Evolutionary conservation across 2,797 vertebrate genomes (phyloP).

Genomic region (Tenualosa ilisha): DNA sequence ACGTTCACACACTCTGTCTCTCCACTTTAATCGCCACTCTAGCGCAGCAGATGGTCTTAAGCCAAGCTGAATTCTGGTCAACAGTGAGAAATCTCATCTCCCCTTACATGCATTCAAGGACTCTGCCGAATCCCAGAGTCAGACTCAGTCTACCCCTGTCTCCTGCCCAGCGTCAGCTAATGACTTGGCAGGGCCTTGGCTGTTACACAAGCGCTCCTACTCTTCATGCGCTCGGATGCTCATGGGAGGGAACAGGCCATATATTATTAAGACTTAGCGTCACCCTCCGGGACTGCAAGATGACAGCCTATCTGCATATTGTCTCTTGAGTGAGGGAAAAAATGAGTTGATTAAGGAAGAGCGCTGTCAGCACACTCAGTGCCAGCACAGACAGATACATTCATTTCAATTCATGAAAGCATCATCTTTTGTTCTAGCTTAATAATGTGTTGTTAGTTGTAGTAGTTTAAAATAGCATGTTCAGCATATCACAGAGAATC

Average conservation of each 20-base stretch:
- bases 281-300: background rate
- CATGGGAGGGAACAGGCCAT: conserved; percentile 18
- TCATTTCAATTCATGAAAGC: background rate
- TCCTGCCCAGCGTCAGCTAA: conserved; percentile 29
- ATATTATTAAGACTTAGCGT: conserved; percentile 15
- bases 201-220: conserved; percentile 36
- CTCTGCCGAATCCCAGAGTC: conserved; percentile 21
- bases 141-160: conserved; percentile 16
- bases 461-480: background rate
- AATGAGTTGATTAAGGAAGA: background rate
- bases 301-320: conserved; percentile 5
- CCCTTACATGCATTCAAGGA: background rate
- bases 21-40: background rate
- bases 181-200: conserved; percentile 13
- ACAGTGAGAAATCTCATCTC: background rate
- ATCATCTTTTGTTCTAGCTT: background rate
- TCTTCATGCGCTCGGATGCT: background rate
- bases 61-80: conserved; percentile 17
- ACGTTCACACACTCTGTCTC: background rate
- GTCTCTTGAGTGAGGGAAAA: background rate
- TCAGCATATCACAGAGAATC: background rate
- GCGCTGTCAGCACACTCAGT: background rate
- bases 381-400: background rate
- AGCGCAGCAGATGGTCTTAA: conserved; percentile 38
- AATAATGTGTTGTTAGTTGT: background rate